Evolutionary conservation across 2,888 invertebrate genomes (phyloP), one percentile per base, ranked within the genome.

Genomic region (Tachina lurida): DNA sequence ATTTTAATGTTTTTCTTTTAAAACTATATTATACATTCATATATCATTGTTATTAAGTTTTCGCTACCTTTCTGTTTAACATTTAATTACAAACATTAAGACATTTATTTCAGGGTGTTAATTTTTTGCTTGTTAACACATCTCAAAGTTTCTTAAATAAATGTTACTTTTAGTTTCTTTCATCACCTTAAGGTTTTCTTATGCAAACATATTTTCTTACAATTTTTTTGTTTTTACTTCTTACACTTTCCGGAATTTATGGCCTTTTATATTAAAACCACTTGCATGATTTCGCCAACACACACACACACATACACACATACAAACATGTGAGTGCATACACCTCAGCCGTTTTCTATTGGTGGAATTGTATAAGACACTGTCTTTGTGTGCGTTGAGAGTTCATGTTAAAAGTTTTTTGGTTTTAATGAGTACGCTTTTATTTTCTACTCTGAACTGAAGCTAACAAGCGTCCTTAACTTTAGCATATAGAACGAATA

Each of bases 81-180:
- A 22, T 43, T 70, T 70, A 70, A 67, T 67, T 80, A 19, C 63
- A 45, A 75, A 70, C 68, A 19, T 74, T 60, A 22, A 67, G 31
- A 56, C 39, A 47, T 58, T 82, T 81, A 22, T 75, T 75, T 7
- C 43, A 12, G 17, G 17, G 54, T 76, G 76, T 76, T 82, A 82
- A 82, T 76, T 82, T 82, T 70, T 82, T 70, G 76, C 63, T 47
- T 70, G 62, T 76, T 63, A 82, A 71, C 82, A 82, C 76, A 63
- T 82, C 43, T 76, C 8, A 54, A 63, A 76, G 54, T 70, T 41
- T 19, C 31, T 75, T 54, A 22, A 22, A 13, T 62, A 54, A 75
- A 62, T 54, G 60, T 58, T 62, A 70, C 62, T 68, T 82, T 75
- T 54, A 62, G 68, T 81, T 75, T 56, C 47, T 65, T 70, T 70